These are phyloP conservation scores for Beris chalybata DNA, from an alignment of 2,888 invertebrate species.

Conservation along the genomic window DNA sequence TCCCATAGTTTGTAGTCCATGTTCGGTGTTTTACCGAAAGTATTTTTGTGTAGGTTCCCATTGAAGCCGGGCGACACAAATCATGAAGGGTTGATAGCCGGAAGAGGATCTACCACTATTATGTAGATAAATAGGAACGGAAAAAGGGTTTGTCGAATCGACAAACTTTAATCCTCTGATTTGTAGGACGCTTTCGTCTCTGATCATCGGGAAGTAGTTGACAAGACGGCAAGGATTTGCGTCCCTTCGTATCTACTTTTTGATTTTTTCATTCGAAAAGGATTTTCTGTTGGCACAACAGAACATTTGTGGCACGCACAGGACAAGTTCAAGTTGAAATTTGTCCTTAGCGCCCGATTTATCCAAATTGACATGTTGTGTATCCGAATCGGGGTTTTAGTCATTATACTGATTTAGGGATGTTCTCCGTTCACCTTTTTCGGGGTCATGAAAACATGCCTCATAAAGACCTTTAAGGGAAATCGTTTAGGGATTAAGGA, in stretches of 20 bases:
- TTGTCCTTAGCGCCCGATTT: conserved; percentile 1
- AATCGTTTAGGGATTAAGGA: conserved; percentile 9
- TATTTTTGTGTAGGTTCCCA: background rate
- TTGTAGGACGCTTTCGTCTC: background rate
- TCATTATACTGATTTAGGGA: conserved; percentile 23
- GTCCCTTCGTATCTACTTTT: conserved; percentile 2
- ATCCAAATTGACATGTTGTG: background rate
- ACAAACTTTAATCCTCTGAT: conserved; percentile 17
- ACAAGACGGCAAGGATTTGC: conserved; percentile 16
- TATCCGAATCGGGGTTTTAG: background rate
- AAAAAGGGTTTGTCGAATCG: background rate
- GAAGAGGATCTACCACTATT: background rate
- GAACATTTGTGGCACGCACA: background rate
- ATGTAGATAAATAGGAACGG: background rate
- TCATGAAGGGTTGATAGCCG: background rate
- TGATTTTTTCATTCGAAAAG: background rate
- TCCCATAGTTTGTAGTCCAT: background rate
- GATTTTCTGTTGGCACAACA: background rate
- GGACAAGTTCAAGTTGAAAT: background rate
- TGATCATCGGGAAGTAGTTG: conserved; percentile 15
- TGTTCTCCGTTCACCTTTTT: conserved; percentile 14
- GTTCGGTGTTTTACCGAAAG: background rate
- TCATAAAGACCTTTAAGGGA: conserved; percentile 15
- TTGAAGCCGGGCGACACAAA: conserved; percentile 2
- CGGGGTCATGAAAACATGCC: conserved; percentile 9